These are phyloP conservation scores for Dicerorhinus sumatrensis DNA, from an alignment of 2,113 vertebrate species.

Conservation along the genomic window DNA sequence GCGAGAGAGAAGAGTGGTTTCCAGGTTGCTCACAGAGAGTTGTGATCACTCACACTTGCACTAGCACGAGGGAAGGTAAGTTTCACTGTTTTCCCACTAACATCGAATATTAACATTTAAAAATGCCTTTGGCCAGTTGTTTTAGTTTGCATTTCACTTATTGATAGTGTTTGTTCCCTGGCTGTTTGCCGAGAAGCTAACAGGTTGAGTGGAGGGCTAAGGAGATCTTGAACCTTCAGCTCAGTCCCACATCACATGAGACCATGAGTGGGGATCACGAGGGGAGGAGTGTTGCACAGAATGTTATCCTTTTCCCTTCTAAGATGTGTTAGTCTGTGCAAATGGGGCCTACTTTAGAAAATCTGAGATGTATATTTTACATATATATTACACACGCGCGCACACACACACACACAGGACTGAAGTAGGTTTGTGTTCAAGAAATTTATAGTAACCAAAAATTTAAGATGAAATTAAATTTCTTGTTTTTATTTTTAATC, in stretches of 20 bases:
- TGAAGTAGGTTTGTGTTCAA: neutral
- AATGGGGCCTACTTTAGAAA: neutral
- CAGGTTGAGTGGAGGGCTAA: no score
- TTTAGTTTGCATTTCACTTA: neutral
- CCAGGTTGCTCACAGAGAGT: neutral
- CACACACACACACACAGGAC: neutral
- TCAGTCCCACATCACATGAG: neutral
- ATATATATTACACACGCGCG: no score
- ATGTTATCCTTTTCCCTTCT: neutral
- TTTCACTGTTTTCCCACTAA: neutral
- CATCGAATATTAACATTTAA: neutral
- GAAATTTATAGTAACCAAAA: neutral
- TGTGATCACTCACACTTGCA: neutral
- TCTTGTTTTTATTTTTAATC: neutral
- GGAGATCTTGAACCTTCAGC: neutral
- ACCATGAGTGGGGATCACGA: no score
- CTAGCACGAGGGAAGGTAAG: neutral
- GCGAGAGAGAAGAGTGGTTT: neutral
- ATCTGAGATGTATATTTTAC: no score
- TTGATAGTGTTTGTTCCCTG: no score
- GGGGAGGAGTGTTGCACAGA: no score
- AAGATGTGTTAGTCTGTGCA: neutral
- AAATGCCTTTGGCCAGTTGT: neutral
- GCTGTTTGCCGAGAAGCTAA: neutral
- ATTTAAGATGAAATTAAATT: neutral